These are phyloP conservation scores for Acinonyx jubatus DNA, from an alignment of 2,113 vertebrate species.

Conservation along the genomic window DNA sequence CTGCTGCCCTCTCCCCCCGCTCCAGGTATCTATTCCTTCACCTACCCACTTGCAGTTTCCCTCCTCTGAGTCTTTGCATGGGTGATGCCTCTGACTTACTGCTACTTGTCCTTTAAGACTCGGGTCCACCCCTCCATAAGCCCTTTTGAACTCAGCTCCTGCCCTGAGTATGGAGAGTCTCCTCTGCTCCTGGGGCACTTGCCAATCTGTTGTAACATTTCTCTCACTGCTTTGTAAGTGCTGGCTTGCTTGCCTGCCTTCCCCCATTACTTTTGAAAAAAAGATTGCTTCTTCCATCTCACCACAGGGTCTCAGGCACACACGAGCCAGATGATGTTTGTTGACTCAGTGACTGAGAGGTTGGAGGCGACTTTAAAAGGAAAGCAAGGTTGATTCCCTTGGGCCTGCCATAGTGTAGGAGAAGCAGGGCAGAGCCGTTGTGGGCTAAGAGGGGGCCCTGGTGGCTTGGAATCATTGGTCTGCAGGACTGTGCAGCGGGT, in stretches of 20 bases:
- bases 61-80: background rate
- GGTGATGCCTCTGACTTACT: background rate
- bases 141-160: background rate
- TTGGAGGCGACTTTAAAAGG: background rate
- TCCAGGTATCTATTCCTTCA: background rate
- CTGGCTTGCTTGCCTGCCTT: background rate
- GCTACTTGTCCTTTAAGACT: background rate
- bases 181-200: background rate
- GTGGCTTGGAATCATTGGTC: background rate
- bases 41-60: fast-evolving
- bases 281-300: background rate
- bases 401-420: background rate
- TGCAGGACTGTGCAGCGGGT: background rate
- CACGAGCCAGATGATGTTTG: background rate
- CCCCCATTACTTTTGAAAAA: background rate
- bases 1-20: no score
- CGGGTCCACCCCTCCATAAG: fast-evolving
- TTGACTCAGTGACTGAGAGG: background rate
- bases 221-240: background rate
- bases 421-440: background rate
- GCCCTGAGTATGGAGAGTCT: fast-evolving
- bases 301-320: background rate
- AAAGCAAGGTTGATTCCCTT: background rate
- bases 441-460: fast-evolving
- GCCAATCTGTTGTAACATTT: background rate